Evolutionary conservation across 2,888 invertebrate genomes (phyloP).

Genomic region (Diploptera punctata): DNA sequence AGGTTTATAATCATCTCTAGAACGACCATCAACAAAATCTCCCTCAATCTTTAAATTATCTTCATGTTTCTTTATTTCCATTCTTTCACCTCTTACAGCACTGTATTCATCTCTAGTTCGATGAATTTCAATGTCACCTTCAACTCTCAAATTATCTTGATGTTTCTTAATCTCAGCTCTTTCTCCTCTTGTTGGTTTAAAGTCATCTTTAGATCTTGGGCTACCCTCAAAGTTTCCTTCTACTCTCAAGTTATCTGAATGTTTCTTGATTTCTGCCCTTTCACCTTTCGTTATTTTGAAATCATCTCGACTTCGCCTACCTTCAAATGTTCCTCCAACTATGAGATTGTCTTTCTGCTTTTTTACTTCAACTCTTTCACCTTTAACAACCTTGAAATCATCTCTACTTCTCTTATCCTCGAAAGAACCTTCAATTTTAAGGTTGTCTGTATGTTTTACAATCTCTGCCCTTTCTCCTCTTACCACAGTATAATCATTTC

Average conservation of each 20-base stretch:
- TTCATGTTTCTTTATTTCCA: slow-evolving; percentile 51
- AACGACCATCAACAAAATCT: slow-evolving; percentile 50
- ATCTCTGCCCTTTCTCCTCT: slow-evolving; percentile 70
- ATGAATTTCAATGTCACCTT: slow-evolving; percentile 55
- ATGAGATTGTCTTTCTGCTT: slow-evolving; percentile 65
- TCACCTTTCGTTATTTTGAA: slow-evolving; percentile 42
- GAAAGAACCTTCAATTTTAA: slow-evolving; percentile 67
- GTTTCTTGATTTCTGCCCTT: slow-evolving; percentile 47
- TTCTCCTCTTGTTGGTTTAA: slow-evolving; percentile 46
- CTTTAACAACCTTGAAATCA: slow-evolving; percentile 52
- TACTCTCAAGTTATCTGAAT: slow-evolving; percentile 58
- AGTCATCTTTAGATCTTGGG: slow-evolving; percentile 40
- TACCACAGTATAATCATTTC: slow-evolving; percentile 66
- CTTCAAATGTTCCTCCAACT: slow-evolving; percentile 53
- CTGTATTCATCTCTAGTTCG: slow-evolving; percentile 45
- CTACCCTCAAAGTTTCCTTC: slow-evolving; percentile 58
- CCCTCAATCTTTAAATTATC: slow-evolving; percentile 56
- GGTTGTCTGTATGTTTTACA: slow-evolving; percentile 61
- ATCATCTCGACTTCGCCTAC: slow-evolving; percentile 48
- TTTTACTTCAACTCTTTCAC: slow-evolving; percentile 69
- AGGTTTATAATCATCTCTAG: slow-evolving; percentile 36
- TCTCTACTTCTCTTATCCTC: slow-evolving; percentile 59
- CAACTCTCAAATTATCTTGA: slow-evolving; percentile 53
- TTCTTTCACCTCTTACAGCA: slow-evolving; percentile 53
- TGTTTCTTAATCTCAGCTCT: slow-evolving; percentile 43